A percentile compares a stretch with the other conserved stretches of the same genome.
Conservation (phyloP, 2,797 vertebrate genomes). For the Acrocephalus scirpaceus region DNA sequence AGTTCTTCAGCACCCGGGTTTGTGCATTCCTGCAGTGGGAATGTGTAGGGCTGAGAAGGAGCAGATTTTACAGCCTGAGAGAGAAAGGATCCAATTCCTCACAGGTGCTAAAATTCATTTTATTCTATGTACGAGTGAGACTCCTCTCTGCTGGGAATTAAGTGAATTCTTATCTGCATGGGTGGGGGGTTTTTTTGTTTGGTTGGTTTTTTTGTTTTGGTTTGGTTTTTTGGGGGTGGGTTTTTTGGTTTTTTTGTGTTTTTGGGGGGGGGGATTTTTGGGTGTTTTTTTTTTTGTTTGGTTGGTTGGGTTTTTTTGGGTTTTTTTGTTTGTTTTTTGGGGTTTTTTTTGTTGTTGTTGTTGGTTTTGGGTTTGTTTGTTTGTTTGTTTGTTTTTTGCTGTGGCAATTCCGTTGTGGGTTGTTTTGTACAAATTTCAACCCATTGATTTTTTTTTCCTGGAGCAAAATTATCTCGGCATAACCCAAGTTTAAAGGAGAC, state of each 20-base stretch:
- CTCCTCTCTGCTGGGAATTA: neutral
- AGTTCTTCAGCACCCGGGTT: neutral
- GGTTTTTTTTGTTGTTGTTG: accelerated
- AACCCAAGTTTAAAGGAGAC: neutral
- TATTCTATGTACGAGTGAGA: accelerated
- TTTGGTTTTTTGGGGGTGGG: too few relatives aligned
- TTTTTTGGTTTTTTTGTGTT: too few relatives aligned
- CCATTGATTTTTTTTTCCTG: neutral
- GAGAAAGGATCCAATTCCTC: neutral
- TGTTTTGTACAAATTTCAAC: neutral
- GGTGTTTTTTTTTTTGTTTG: too few relatives aligned
- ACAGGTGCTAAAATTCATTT: neutral
- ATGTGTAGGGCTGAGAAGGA: neutral
- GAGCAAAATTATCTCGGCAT: neutral
- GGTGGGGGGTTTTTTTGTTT: too few relatives aligned
- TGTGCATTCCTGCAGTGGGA: neutral
- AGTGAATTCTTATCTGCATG: neutral
- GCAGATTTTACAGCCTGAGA: neutral
- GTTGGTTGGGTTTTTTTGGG: too few relatives aligned
- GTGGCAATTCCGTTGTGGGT: neutral
- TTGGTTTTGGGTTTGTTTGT: too few relatives aligned
- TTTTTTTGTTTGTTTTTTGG: too few relatives aligned
- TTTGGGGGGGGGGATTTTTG: too few relatives aligned
- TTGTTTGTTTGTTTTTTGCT: neutral
- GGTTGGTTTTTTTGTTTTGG: too few relatives aligned